Percentiles rank a stretch among this genome's conserved stretches.
These are phyloP conservation scores for Zonitis immaculata DNA, from an alignment of 2,888 invertebrate species.

Conservation along the genomic window DNA sequence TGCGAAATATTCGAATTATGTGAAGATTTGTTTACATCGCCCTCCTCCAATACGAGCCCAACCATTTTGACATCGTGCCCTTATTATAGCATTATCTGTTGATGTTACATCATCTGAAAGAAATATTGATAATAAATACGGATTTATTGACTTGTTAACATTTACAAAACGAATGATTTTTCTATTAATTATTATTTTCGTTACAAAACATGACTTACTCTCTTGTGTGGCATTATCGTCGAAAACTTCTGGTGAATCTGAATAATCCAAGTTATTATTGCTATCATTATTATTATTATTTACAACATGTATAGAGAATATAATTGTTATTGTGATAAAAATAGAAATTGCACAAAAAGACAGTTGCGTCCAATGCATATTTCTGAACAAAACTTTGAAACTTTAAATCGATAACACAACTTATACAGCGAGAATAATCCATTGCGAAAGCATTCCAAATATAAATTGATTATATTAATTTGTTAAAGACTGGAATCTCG, in stretches of 20 bases:
- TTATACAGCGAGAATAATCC: not conserved
- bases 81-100: not conserved
- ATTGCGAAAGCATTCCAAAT: too few species aligned
- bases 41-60: not conserved
- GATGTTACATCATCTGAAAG: not conserved
- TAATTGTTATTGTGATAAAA: not conserved
- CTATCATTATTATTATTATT: not conserved
- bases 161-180: not conserved
- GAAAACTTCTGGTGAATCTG: not conserved
- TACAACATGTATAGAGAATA: not conserved
- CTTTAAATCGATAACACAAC: not conserved
- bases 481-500: too few species aligned
- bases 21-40: not conserved
- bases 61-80: not conserved
- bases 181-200: not conserved
- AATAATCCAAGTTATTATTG: not conserved
- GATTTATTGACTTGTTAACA: not conserved
- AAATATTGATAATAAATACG: not conserved
- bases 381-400: not conserved
- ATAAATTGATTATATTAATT: too few species aligned
- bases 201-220: not conserved
- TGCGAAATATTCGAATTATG: too few species aligned
- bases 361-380: not conserved
- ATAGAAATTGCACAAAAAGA: not conserved
- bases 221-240: not conserved